Evolutionary conservation across 2,888 invertebrate species (phyloP).

Genomic region (Dryadula phaetusa): DNA sequence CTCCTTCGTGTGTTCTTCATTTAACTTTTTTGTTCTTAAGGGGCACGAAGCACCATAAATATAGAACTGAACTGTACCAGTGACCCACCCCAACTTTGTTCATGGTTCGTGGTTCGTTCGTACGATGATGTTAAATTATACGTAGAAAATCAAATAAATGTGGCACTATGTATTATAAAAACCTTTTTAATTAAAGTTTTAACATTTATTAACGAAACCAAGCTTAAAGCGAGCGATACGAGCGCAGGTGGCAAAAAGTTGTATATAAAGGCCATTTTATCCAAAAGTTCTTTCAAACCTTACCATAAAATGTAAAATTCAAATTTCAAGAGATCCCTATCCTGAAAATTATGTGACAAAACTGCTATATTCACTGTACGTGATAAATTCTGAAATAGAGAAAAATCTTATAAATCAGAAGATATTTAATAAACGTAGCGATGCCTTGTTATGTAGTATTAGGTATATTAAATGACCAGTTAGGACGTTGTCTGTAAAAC

Average conservation of each 20-base stretch:
- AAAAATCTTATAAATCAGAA: too few species aligned
- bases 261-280: constrained; percentile 19
- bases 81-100: too few species aligned
- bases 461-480: too few species aligned
- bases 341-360: constrained; percentile 20
- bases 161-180: constrained; percentile 16
- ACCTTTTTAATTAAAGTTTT: constrained; percentile 23
- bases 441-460: too few species aligned
- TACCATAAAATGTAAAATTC: constrained; percentile 21
- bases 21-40: too few species aligned
- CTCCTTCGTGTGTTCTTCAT: too few species aligned
- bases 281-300: constrained; percentile 14
- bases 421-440: too few species aligned
- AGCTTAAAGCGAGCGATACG: constrained; percentile 15
- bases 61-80: too few species aligned
- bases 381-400: constrained; percentile 1
- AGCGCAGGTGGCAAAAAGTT: constrained; percentile 27
- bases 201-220: constrained; percentile 28
- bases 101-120: too few species aligned
- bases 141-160: neutral
- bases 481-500: too few species aligned
- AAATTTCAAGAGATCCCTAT: constrained; percentile 20
- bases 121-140: neutral
- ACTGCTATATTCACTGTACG: neutral
- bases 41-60: too few species aligned